Evolutionary conservation across 2,797 vertebrate genomes (phyloP), one percentile per base, ranked within the genome.

Genomic region (Chelidonichthys spinosus): DNA sequence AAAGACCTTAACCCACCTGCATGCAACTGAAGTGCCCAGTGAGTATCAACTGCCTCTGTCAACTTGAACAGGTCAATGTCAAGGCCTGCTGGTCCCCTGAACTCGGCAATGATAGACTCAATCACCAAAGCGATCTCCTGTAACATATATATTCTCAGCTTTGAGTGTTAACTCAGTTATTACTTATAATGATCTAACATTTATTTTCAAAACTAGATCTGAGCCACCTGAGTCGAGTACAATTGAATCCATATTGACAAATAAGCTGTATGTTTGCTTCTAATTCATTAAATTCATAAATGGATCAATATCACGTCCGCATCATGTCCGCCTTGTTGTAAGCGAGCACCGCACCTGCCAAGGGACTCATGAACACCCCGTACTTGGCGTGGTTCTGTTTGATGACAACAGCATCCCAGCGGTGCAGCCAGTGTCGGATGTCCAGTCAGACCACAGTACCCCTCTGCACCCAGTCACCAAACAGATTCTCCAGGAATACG

Each of bases 401-500:
- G 65, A 69, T 62, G 4, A 75, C 73, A 11, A 75, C 72, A 25
- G 72, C 54, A 46, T 68, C 64, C 72, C 72, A 75, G 56, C 47
- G 52, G 33, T 76, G 59, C 50, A 69, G 74, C 66, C 66, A 76
- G 66, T 76, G 66, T 32, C 60, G 49, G 18, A 70, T 76, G 66
- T 76, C 74, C 74, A 76, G 74, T 58, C 67, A 43, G 74, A 76
- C 35, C 35, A 70, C 74, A 36, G 66, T 39, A 11, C 74, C 60
- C 52, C 10, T 47, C 74, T 69, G 35, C 35, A 25, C 25, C 25
- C 25, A 25, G 25, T 25, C 25, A 25, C 25, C 25, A 25, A 25
- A 25, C 25, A 25, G 25, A 25, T 25, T 25, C 25, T 25, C 25
- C 25, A 25, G 25, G 25, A 25, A 25, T n/a, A n/a, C n/a, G n/a